A percentile compares a stretch with the other conserved stretches of the same genome.
phyloP scores from a whole-genome alignment of 2,113 vertebrate species.

The Paracanthobrama guichenoti region DNA sequence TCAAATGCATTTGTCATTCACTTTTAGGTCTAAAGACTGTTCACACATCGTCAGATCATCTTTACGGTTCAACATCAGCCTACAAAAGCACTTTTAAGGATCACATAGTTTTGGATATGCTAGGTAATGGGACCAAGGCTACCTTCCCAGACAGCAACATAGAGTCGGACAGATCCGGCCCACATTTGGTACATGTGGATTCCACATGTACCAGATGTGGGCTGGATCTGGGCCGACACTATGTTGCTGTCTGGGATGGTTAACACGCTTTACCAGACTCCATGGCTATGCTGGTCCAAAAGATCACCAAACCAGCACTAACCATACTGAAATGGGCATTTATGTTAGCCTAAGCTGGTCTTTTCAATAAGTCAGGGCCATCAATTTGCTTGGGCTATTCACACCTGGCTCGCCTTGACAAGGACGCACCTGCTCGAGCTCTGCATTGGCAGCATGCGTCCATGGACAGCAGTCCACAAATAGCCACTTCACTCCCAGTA shows the following conservation, averaged over 20 bases:
- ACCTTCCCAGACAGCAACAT: background rate
- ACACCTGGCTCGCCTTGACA: slow-evolving; percentile 51
- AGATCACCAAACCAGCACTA: background rate
- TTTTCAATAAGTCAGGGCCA: slow-evolving; percentile 33
- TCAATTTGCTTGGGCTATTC: slow-evolving; percentile 44
- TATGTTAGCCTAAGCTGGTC: background rate
- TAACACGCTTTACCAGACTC: background rate
- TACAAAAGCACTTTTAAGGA: background rate
- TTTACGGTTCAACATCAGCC: background rate
- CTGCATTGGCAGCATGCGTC: slow-evolving; percentile 45
- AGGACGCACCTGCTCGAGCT: slow-evolving; percentile 50
- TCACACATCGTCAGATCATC: background rate
- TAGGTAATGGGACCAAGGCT: background rate
- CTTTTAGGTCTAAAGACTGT: background rate
- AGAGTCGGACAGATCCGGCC: too few species aligned
- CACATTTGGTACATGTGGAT: too few species aligned
- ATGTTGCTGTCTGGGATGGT: background rate
- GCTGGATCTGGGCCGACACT: too few species aligned
- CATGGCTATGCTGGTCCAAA: background rate
- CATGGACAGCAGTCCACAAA: slow-evolving; percentile 60
- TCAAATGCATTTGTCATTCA: background rate
- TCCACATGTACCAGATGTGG: too few species aligned
- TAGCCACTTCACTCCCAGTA: slow-evolving; percentile 60
- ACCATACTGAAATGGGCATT: background rate
- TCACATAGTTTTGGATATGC: background rate